Conservation (phyloP, 1,140 invertebrate genomes). For the Tigriopus japonicus region DNA sequence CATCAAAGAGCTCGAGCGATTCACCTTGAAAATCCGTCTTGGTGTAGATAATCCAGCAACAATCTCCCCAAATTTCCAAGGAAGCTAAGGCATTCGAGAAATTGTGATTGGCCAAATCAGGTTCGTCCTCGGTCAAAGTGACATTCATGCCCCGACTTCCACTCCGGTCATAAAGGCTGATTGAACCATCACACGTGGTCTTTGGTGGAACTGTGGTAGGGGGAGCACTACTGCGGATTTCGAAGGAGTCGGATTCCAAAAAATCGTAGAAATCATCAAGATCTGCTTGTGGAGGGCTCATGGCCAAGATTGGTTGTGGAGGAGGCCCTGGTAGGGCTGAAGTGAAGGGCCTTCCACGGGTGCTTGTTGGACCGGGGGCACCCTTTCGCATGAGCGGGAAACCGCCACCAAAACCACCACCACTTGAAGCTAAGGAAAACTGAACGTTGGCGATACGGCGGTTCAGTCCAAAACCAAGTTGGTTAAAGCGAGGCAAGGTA, state of each 20-base stretch:
- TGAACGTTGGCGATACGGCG: not conserved
- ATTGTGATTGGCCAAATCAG: not conserved
- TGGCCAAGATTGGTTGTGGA: too few species aligned
- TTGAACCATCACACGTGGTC: not conserved
- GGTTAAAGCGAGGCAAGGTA: not conserved
- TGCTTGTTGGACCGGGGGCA: not conserved
- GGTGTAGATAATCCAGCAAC: constrained; percentile 2
- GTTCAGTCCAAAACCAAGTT: not conserved
- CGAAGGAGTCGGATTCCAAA: not conserved
- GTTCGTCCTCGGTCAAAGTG: not conserved
- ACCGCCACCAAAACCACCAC: not conserved
- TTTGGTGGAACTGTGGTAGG: not conserved
- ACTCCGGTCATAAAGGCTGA: not conserved
- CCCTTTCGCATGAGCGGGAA: not conserved
- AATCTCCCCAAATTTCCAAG: not conserved
- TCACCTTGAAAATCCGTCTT: not conserved
- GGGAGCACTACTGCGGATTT: not conserved
- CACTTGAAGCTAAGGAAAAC: not conserved
- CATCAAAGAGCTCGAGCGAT: not conserved
- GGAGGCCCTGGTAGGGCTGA: not conserved
- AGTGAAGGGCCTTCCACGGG: not conserved
- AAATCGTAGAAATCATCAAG: too few species aligned
- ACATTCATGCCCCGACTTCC: not conserved
- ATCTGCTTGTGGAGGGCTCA: too few species aligned
- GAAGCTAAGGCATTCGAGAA: not conserved